Base-by-base conservation (phyloP, 2,888 invertebrate genomes). In the Rotaria macrura region DNA sequence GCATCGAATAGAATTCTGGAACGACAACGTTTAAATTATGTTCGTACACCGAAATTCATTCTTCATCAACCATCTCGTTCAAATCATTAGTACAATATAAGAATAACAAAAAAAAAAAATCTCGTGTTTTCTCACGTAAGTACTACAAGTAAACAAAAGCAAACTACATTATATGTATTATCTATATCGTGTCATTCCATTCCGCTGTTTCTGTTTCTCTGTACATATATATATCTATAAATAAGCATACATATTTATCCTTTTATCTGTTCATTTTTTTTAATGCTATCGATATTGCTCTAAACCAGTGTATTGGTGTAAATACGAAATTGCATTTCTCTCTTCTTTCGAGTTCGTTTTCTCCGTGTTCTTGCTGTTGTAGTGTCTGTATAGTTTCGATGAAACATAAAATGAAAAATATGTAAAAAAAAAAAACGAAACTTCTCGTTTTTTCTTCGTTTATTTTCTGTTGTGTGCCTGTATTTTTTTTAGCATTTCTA, bases 401-500 rank as follows among this genome's bases (percentile, higher is more conserved):
- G 12, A 14, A 34, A 29, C 34, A 34, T 34, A 65, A 65, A 57
- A 57, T 12, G 57, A 57, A 65, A 65, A 65, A 34, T 65, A 17
- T 34, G 17, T 65, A 34, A 65, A 34, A 65, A 65, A 65, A 65
- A 65, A 65, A 7, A 5, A n/a, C n/a, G n/a, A n/a, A n/a, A n/a
- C n/a, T n/a, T n/a, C 14, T 29, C 34, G 65, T 17, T 65, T 14
- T 17, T 65, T 65, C 34, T 7, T 2, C 17, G 29, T 65, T 34
- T 65, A 65, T 65, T 65, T 65, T 65, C 65, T 65, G 65, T 65
- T 34, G 65, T 65, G 17, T 65, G 34, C 38, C 34, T 65, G 65
- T 65, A 65, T 65, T 65, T 65, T 65, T 65, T 65, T 65, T 14
- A 65, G 34, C 65, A 65, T 65, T 65, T 65, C 65, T 65, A 65